Conservation (phyloP, 2,888 invertebrate species). For the Graphium colonna region DNA sequence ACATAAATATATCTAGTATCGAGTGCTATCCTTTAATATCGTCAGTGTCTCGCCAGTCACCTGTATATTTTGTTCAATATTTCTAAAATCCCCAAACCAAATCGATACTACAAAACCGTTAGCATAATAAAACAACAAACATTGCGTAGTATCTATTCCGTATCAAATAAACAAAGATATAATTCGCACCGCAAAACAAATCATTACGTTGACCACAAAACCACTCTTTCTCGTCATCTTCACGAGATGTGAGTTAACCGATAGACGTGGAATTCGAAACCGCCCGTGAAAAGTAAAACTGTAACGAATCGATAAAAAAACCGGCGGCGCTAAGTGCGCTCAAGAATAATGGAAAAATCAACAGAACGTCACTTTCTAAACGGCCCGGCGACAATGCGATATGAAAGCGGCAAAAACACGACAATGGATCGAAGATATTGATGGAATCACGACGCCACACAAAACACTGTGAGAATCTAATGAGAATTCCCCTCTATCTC, state of each 20-base stretch:
- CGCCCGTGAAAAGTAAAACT: conserved; percentile 32
- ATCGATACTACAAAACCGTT: too few relatives aligned
- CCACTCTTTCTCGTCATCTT: background rate
- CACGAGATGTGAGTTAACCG: conserved; percentile 5
- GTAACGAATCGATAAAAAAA: conserved; percentile 25
- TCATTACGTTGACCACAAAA: background rate
- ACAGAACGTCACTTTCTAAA: conserved; percentile 59
- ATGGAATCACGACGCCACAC: conserved; percentile 57
- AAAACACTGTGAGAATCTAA: conserved; percentile 40
- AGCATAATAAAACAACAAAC: too few relatives aligned
- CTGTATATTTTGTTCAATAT: too few relatives aligned
- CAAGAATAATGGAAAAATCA: conserved; percentile 47
- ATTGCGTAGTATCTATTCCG: background rate
- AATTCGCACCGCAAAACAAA: background rate
- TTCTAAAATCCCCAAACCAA: too few relatives aligned
- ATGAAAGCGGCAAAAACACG: conserved; percentile 51
- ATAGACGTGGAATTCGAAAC: conserved; percentile 7
- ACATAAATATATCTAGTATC: too few relatives aligned
- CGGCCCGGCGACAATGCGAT: conserved; percentile 39
- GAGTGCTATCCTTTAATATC: too few relatives aligned
- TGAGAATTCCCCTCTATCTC: conserved; percentile 8
- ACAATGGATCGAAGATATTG: conserved; percentile 51
- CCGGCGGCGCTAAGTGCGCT: conserved; percentile 2
- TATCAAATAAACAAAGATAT: background rate
- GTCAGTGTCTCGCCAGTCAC: too few relatives aligned